These are phyloP conservation scores for Ploceus nigricollis DNA, from an alignment of 2,113 vertebrate genomes.

Conservation along the genomic window DNA sequence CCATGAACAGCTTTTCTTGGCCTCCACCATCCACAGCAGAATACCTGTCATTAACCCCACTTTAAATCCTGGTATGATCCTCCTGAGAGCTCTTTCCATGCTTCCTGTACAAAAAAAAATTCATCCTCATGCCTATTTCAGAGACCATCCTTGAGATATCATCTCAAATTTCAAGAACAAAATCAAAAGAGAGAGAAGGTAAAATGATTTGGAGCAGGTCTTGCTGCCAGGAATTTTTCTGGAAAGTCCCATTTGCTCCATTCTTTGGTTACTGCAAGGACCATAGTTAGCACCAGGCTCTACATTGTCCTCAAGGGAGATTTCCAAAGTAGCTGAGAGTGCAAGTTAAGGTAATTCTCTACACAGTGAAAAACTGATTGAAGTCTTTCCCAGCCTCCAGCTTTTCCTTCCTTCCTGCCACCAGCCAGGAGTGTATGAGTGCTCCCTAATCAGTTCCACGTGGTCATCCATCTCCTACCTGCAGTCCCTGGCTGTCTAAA, in stretches of 20 bases:
- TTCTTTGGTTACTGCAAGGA: not conserved
- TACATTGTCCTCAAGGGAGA: not conserved
- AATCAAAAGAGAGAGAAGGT: not conserved
- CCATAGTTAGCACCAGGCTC: not conserved
- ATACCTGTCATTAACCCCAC: not conserved
- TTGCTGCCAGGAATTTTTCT: not conserved
- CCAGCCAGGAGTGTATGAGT: not conserved
- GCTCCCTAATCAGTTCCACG: not conserved
- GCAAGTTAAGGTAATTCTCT: not conserved
- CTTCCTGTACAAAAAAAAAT: not conserved
- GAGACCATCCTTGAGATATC: not conserved
- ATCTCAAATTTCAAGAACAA: not conserved
- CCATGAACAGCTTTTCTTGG: not conserved
- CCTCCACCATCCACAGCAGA: not conserved
- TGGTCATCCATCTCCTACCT: conserved; percentile 15
- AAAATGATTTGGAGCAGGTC: not conserved
- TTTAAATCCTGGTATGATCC: not conserved
- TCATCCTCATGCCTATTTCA: not conserved
- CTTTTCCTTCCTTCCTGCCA: not conserved
- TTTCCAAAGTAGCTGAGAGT: not conserved
- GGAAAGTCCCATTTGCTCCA: not conserved
- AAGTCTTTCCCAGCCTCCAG: not conserved
- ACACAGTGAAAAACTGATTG: not conserved
- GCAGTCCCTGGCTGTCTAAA: not conserved
- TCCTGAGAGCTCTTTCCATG: not conserved